Evolutionary conservation across 2,113 vertebrate species (phyloP).

Genomic region (Nipponia nippon): DNA sequence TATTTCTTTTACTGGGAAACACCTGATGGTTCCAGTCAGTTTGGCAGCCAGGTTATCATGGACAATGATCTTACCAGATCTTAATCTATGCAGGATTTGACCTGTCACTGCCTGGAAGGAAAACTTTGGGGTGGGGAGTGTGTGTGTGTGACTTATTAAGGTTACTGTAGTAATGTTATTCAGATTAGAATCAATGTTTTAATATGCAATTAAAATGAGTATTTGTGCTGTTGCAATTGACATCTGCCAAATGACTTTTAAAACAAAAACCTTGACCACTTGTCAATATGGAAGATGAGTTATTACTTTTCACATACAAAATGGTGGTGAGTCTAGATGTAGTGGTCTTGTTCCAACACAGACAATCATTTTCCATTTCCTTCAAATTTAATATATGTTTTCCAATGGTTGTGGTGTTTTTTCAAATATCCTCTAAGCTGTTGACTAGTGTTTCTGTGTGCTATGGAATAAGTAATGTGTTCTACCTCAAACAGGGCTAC

Average conservation of each 20-base stretch:
- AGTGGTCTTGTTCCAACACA: neutral
- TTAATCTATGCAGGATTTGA: neutral
- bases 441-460: neutral
- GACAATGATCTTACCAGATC: neutral
- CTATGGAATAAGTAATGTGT: neutral
- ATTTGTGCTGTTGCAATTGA: neutral
- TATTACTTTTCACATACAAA: neutral
- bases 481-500: neutral
- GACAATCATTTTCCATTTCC: neutral
- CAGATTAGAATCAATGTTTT: neutral
- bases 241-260: neutral
- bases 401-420: neutral
- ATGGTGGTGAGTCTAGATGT: neutral
- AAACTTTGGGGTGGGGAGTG: neutral
- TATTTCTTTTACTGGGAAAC: neutral
- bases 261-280: neutral
- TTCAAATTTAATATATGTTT: neutral
- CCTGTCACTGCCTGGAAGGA: neutral
- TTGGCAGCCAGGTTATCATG: neutral
- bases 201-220: neutral
- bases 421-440: neutral
- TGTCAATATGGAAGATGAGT: neutral
- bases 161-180: neutral
- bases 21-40: neutral
- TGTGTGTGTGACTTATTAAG: neutral